Evolutionary conservation across 2,113 vertebrate species (phyloP).

Genomic region (Pseudorectes ferrugineus): DNA sequence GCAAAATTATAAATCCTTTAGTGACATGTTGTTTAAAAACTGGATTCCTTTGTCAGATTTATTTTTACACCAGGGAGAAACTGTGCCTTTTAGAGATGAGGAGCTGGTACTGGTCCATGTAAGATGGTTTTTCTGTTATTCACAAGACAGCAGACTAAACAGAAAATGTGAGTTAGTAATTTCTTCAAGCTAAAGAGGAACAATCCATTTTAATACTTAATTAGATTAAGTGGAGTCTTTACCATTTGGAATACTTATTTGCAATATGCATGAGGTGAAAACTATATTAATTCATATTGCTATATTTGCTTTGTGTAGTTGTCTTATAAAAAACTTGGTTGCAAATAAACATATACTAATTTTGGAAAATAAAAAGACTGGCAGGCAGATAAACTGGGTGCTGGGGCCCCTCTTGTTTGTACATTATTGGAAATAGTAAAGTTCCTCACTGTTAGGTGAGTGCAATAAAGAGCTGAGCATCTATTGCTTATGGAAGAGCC

Average conservation of each 20-base stretch:
- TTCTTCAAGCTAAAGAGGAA: conserved; percentile 28
- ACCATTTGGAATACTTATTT: background rate
- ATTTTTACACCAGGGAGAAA: conserved; percentile 48
- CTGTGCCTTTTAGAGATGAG: conserved; percentile 32
- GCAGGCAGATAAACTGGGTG: background rate
- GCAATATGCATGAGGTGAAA: background rate
- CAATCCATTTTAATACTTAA: conserved; percentile 26
- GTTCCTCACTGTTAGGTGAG: background rate
- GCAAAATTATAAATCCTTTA: conserved; percentile 1
- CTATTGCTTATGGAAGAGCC: background rate
- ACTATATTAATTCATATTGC: background rate
- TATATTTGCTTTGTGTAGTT: background rate
- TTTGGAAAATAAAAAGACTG: background rate
- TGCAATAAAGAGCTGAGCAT: background rate
- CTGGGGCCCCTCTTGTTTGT: background rate
- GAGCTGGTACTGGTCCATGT: background rate
- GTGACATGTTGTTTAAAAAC: conserved; percentile 6
- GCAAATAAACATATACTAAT: background rate
- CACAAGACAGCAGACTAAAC: background rate
- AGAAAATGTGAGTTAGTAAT: conserved; percentile 1
- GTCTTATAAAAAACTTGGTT: background rate
- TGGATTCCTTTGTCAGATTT: conserved; percentile 49
- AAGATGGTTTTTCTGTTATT: background rate
- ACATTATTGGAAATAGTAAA: background rate
- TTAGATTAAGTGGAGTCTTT: conserved; percentile 35